Conservation (phyloP, 2,113 vertebrate species). For the Corapipo altera region DNA sequence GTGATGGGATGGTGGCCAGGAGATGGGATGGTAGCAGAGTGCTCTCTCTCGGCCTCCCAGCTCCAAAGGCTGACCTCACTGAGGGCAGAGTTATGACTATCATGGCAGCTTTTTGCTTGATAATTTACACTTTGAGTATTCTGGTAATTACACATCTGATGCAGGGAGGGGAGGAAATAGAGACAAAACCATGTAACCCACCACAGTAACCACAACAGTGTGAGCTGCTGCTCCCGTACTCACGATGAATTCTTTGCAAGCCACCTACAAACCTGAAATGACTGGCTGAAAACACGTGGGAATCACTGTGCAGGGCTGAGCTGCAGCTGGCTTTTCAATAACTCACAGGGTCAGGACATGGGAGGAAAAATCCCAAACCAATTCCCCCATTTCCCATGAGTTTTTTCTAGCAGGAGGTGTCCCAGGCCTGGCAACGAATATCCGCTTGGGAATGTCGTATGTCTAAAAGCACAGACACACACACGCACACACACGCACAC, state of each 20-base stretch:
- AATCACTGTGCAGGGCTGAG: background rate
- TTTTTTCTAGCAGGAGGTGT: background rate
- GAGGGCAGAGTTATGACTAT: background rate
- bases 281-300: background rate
- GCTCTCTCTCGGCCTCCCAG: background rate
- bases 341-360: background rate
- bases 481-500: background rate
- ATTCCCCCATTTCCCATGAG: background rate
- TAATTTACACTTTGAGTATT: background rate
- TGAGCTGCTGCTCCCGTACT: background rate
- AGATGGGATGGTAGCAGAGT: background rate
- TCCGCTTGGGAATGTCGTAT: conserved; percentile 18
- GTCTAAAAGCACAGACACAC: background rate
- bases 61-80: background rate
- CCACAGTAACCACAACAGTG: background rate
- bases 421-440: background rate
- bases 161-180: background rate
- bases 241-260: background rate
- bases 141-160: background rate
- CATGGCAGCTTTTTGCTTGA: background rate
- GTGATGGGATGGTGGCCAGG: background rate
- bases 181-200: background rate
- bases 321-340: background rate
- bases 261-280: background rate
- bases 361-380: background rate